phyloP scores from a whole-genome alignment of 2,888 invertebrate genomes.

The Alviniconcha strummeri region DNA sequence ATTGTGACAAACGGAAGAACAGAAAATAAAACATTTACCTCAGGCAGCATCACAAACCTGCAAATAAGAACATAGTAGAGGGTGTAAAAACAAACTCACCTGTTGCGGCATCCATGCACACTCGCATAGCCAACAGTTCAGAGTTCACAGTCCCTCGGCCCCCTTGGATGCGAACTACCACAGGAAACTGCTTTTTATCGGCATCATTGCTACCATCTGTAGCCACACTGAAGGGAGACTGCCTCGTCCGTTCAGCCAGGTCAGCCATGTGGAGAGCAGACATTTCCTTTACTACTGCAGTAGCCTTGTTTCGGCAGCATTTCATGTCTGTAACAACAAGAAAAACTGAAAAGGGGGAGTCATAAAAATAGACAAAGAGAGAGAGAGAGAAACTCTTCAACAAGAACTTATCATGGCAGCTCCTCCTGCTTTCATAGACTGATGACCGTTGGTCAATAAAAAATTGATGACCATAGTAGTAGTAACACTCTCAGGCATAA shows the following conservation, averaged over 20 bases:
- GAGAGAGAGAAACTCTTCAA: too few species aligned
- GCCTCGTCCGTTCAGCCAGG: not conserved
- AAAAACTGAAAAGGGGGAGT: not conserved
- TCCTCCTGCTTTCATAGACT: too few species aligned
- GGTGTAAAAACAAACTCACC: not conserved
- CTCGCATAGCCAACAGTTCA: not conserved
- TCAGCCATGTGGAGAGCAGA: not conserved
- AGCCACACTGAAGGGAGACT: conserved; percentile 12
- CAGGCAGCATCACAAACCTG: too few species aligned
- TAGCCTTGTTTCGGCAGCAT: conserved; percentile 17
- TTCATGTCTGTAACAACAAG: not conserved
- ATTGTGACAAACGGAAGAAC: too few species aligned
- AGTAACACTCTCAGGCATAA: too few species aligned
- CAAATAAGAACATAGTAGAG: too few species aligned
- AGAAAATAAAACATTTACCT: too few species aligned
- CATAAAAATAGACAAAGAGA: too few species aligned
- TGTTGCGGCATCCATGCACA: not conserved
- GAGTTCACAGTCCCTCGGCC: not conserved
- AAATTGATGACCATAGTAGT: too few species aligned
- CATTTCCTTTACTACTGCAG: not conserved
- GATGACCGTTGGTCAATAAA: too few species aligned
- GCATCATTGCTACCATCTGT: conserved; percentile 39
- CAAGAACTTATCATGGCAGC: too few species aligned
- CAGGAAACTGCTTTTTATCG: conserved; percentile 11
- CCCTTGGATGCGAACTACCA: not conserved